These are phyloP conservation scores for Glareola pratincola DNA, from an alignment of 2,113 vertebrate genomes.

Conservation along the genomic window DNA sequence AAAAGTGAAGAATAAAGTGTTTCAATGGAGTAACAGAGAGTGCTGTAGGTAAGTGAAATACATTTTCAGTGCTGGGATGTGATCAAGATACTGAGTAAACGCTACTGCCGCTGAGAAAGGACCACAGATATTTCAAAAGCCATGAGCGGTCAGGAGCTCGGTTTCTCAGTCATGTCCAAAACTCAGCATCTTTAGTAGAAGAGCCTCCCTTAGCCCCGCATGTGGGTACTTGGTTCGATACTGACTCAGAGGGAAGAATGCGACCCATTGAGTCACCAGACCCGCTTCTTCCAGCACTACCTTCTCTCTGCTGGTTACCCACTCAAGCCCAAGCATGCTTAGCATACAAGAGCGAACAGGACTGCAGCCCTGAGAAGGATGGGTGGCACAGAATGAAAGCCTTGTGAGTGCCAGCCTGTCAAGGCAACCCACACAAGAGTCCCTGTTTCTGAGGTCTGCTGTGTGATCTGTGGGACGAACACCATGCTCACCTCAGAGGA, in stretches of 20 bases:
- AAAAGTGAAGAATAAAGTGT: neutral
- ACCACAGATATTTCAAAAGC: neutral
- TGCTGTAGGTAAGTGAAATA: neutral
- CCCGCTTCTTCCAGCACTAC: neutral
- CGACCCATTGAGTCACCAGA: conserved; percentile 15
- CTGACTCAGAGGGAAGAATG: conserved; percentile 33
- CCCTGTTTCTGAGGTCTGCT: neutral
- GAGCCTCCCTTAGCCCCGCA: neutral
- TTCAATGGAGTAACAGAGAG: neutral
- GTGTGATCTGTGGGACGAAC: neutral
- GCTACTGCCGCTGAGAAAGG: neutral
- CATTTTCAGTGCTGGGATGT: neutral
- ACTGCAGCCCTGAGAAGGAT: neutral
- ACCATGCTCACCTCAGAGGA: neutral
- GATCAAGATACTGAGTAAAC: neutral
- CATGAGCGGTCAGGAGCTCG: neutral
- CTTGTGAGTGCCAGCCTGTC: neutral
- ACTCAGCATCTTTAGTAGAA: neutral
- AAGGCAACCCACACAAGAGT: neutral
- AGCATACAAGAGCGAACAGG: neutral
- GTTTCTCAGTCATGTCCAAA: neutral
- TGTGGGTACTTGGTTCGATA: neutral
- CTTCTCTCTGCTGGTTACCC: neutral
- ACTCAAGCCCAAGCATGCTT: neutral
- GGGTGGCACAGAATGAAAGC: neutral